Evolutionary conservation across 2,797 vertebrate genomes (phyloP).

Genomic region (Dryobates pubescens): DNA sequence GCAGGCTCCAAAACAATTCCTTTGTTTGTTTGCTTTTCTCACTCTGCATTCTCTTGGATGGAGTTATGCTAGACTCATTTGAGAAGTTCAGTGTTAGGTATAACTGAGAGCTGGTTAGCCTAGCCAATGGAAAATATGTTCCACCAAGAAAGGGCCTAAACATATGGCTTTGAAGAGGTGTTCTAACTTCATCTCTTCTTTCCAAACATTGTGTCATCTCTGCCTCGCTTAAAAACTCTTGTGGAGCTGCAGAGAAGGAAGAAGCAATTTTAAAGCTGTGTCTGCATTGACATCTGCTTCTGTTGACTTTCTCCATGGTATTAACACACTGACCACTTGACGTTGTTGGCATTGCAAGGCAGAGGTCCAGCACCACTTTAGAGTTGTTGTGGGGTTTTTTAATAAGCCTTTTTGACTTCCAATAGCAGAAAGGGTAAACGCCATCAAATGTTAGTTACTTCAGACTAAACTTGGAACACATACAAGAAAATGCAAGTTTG

Average conservation of each 20-base stretch:
- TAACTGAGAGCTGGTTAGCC: neutral
- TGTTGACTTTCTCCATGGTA: neutral
- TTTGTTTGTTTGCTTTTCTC: neutral
- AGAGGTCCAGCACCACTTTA: neutral
- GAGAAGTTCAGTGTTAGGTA: neutral
- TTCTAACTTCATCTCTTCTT: neutral
- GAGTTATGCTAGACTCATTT: neutral
- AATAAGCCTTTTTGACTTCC: neutral
- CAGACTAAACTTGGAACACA: neutral
- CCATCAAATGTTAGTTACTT: neutral
- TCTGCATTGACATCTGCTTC: neutral
- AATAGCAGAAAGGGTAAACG: neutral
- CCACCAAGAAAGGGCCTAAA: neutral
- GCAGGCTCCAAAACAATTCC: neutral
- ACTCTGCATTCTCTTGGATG: neutral
- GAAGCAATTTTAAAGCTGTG: neutral
- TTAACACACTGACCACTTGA: rapidly evolving
- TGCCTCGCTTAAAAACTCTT: neutral
- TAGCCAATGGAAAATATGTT: neutral
- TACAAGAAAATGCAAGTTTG: neutral
- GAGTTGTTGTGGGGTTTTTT: neutral
- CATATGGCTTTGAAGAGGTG: neutral
- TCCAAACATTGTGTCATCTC: neutral
- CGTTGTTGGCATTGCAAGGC: neutral
- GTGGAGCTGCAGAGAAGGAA: neutral